Evolutionary conservation across 30 jellyfish, hydroid and myxozoan species (phyloP), one percentile per base, ranked within the genome.

Genomic region (Pseudorhiza aurosa): DNA sequence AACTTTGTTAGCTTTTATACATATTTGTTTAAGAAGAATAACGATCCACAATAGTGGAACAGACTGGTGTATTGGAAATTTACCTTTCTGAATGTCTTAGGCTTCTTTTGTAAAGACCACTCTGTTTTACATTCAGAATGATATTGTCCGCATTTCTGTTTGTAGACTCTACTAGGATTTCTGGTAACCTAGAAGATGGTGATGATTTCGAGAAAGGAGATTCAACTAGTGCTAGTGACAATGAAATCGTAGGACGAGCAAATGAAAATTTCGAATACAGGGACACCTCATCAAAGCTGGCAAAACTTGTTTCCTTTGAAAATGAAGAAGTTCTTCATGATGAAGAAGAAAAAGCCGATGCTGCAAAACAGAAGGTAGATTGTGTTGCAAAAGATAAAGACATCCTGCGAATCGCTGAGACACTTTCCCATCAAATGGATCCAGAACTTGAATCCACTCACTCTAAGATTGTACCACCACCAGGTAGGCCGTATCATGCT

Each of bases 151-250:
- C n/a, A n/a, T n/a, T n/a, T n/a, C n/a, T n/a, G n/a, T n/a, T 47
- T 47, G 24, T 33, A 71, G 85, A 71, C 9, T 27, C 85, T 17
- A 53, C 72, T 8, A 71, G 35, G 55, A 53, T 53, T 24, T 18
- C 57, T 17, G 90, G 92, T n/a, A 68, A 65, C 7, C 40, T 87
- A 26, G 75, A 79, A 14, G 82, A 76, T 15, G 45, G 17, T 9
- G 86, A 35, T 22, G 87, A 65, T 4, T 81, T 36, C 75, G 98
- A 91, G 18, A 92, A 91, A n/a, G 98, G 98, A 10, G 85, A 85
- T 1, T 84, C 95, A 24, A 44, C 32, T 15, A 64, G 83, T 18
- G 96, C 88, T 15, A 84, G 98, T 58, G 98, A 91, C 12, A 70
- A 69, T n/a, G 98, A 91, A 56, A 79, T 91, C 11, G 44, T 89